Percentiles rank a stretch among this genome's conserved stretches.
phyloP scores from a whole-genome alignment of 2,797 vertebrate species.

The Acestrorhynchus altus region DNA sequence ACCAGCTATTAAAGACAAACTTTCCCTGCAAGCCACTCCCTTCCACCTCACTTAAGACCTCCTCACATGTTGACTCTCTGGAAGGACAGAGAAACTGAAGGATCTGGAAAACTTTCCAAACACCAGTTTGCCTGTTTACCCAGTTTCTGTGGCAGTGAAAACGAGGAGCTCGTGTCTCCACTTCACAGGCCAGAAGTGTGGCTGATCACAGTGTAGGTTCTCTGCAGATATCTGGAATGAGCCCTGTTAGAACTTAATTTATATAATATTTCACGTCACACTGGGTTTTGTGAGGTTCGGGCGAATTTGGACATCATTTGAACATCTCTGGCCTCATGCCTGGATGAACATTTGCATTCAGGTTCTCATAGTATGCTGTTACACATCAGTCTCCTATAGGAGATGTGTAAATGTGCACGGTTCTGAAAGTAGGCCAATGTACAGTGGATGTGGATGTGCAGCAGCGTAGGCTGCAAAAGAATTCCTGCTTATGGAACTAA shows the following conservation, averaged over 20 bases:
- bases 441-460: too few species aligned
- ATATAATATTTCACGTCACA: too few species aligned
- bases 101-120: conserved; percentile 1
- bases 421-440: too few species aligned
- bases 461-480: too few species aligned
- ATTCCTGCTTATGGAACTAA: too few species aligned
- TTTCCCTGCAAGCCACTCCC: conserved; percentile 5
- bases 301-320: too few species aligned
- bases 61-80: conserved; percentile 57
- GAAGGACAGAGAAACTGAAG: conserved; percentile 2
- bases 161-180: neutral
- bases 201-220: conserved; percentile 1
- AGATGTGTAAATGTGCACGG: too few species aligned
- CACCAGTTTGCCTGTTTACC: conserved; percentile 16
- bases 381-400: too few species aligned
- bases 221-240: neutral
- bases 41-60: conserved; percentile 41
- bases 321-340: too few species aligned
- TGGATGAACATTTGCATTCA: too few species aligned
- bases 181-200: neutral
- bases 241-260: neutral
- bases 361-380: too few species aligned
- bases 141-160: neutral
- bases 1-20: neutral
- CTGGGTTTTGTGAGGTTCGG: too few species aligned